Base-by-base conservation (phyloP, 2,113 vertebrate genomes). In the Lampris megalopsis region DNA sequence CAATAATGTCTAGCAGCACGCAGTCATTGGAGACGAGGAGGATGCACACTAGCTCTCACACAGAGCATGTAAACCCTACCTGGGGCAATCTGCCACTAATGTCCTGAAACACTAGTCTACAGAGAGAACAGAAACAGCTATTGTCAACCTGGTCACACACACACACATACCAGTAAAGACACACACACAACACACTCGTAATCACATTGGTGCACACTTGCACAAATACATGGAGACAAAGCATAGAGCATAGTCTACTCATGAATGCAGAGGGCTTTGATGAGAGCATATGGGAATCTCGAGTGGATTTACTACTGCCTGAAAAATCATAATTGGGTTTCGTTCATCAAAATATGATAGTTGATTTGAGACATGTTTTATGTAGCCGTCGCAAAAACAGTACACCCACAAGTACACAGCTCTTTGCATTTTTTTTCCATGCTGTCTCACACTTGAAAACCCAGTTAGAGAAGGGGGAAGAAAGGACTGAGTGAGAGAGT, bases 71-170 rank as follows among this genome's bases (percentile, higher is more conserved):
- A 79, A 86, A 93, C 93, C 94, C 92, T 95, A 95, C 93, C 94
- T 94, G 94, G 79, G 94, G 87, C 93, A 94, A 93, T 93, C 94
- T 94, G 94, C 91, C 88, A 94, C 94, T 95, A 95, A 94, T 91
- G 91, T 94, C 94, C 94, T 94, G 94, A 94, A 94, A 93, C 93
- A 94, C 94, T 94, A 95, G 92, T 94, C 93, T 94, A 95, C 92
- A 94, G 94, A 94, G 93, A 94, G 89, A 94, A 94, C 93, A 95
- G 92, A 94, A 93, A 94, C 84, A 94, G 88, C 93, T 93, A 92
- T 94, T 91, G 92, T 94, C 92, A 94, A 94, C 93, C 94, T 92
- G 93, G 86, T 92, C 89, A 54, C 88, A 63, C 90, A 64, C 79
- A 0, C 77, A 71, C 81, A 79, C 73, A 62, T 84, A 57, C 73